A percentile compares a stretch with the other conserved stretches of the same genome.
phyloP scores from a whole-genome alignment of 2,888 invertebrate genomes.

The Gibbula magus region DNA sequence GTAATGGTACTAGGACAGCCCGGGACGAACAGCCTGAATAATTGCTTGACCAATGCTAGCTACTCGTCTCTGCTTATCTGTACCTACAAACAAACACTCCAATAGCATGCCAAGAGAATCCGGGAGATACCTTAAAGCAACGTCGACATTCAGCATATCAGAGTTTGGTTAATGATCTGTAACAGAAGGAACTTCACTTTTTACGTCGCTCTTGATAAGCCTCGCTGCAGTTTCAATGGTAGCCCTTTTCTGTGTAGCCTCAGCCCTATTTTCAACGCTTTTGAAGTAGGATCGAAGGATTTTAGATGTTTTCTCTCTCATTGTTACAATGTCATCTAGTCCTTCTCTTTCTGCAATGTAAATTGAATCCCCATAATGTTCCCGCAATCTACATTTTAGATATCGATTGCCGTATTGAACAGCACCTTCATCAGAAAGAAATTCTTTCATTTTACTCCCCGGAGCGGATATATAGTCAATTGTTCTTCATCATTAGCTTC shows the following conservation, averaged over 20 bases:
- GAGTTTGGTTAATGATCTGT: conserved; percentile 41
- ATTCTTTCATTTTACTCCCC: conserved; percentile 31
- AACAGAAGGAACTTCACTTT: conserved; percentile 12
- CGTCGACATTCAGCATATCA: conserved; percentile 31
- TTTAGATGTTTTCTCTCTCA: conserved; percentile 36
- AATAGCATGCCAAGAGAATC: conserved; percentile 31
- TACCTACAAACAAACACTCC: conserved; percentile 29
- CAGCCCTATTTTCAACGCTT: conserved; percentile 24
- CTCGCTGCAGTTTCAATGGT: conserved; percentile 48
- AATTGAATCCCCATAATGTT: conserved; percentile 45
- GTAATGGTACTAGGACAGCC: conserved; percentile 41
- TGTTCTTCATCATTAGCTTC: conserved; percentile 37
- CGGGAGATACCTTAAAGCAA: conserved; percentile 36
- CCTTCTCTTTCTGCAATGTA: conserved; percentile 42
- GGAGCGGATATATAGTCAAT: conserved; percentile 31
- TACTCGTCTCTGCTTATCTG: conserved; percentile 19
- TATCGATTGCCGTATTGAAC: conserved; percentile 28
- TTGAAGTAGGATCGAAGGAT: conserved; percentile 41
- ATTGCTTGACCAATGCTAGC: conserved; percentile 47
- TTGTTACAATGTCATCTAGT: conserved; percentile 43
- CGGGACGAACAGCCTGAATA: conserved; percentile 40
- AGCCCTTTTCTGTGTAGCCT: conserved; percentile 31
- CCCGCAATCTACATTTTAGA: conserved; percentile 42
- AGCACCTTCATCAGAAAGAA: conserved; percentile 15
- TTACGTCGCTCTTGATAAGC: conserved; percentile 50